Evolutionary conservation across 2,797 vertebrate species (phyloP).

Genomic region (Sebastolobus altivelis): DNA sequence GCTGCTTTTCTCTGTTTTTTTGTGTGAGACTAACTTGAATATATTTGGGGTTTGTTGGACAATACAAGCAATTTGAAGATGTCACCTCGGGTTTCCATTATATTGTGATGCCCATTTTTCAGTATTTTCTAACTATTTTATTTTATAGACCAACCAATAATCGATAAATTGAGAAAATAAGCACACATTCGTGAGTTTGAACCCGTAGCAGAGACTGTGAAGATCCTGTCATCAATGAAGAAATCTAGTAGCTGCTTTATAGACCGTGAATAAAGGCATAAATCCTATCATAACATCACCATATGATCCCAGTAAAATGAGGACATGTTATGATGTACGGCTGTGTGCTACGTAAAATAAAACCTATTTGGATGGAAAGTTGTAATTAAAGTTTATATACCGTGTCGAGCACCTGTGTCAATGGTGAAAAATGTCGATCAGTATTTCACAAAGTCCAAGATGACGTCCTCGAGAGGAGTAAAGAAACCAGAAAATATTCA

Average conservation of each 20-base stretch:
- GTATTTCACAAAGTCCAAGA: no score
- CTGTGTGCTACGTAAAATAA: not conserved
- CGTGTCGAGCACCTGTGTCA: not conserved
- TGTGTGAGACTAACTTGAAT: not conserved
- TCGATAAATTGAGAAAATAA: not conserved
- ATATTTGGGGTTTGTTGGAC: not conserved
- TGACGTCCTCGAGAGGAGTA: no score
- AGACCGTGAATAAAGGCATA: not conserved
- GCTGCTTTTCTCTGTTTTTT: not conserved
- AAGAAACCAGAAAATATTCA: no score
- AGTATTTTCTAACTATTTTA: not conserved
- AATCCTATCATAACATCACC: no score
- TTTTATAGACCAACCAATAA: not conserved
- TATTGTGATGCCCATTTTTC: not conserved
- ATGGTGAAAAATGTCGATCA: no score
- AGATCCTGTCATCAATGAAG: not conserved
- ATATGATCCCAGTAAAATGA: not conserved
- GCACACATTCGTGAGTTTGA: not conserved
- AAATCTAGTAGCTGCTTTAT: slow-evolving; percentile 1
- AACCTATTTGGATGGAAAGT: not conserved
- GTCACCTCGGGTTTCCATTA: not conserved
- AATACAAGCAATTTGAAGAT: not conserved
- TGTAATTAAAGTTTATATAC: not conserved
- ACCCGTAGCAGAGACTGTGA: not conserved
- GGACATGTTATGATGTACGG: not conserved